These are phyloP conservation scores for Delichon dasypus DNA, from an alignment of 2,797 vertebrate genomes.

Conservation along the genomic window DNA sequence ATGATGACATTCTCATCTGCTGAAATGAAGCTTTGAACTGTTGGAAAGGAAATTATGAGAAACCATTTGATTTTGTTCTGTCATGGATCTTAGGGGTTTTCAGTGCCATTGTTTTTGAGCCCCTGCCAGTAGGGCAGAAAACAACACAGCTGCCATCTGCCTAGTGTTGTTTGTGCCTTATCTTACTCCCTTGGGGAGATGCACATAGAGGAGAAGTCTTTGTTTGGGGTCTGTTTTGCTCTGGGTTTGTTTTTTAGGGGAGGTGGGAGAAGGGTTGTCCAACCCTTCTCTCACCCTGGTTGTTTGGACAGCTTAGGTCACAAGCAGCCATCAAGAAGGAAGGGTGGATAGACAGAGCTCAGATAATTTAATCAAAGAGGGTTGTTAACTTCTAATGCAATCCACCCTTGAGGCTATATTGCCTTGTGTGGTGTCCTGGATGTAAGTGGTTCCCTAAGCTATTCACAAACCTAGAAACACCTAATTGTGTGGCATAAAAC, in stretches of 20 bases:
- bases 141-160: conserved; percentile 23
- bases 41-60: not conserved
- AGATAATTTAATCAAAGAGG: not conserved
- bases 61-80: not conserved
- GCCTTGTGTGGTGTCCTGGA: not conserved
- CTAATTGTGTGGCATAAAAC: not conserved
- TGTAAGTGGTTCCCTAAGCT: not conserved
- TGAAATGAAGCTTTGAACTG: not conserved
- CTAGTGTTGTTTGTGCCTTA: not conserved
- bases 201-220: not conserved
- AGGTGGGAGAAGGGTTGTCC: not conserved
- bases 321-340: not conserved
- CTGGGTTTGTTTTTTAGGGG: not conserved
- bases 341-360: not conserved
- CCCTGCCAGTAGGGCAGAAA: conserved; percentile 18
- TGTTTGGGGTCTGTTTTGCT: not conserved
- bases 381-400: not conserved
- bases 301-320: not conserved
- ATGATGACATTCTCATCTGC: not conserved
- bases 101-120: not conserved
- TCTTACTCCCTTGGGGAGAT: not conserved
- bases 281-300: not conserved
- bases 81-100: not conserved
- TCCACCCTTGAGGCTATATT: not conserved
- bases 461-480: not conserved